Base-by-base conservation (phyloP, 2,113 vertebrate genomes). In the Hystrix cristata region DNA sequence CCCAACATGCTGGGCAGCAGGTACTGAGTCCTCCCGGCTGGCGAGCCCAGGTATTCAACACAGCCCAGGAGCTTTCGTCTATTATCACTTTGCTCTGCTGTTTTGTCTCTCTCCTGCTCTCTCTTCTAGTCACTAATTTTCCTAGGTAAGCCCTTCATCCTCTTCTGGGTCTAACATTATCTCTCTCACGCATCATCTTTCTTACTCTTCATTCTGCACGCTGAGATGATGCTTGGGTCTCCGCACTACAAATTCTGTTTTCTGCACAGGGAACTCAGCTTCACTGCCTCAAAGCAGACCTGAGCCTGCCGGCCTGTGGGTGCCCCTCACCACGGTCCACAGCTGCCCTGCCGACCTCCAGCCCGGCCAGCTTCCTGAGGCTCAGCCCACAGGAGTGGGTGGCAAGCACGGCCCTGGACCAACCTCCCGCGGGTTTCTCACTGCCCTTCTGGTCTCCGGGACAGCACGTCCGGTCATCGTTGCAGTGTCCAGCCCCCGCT, bases 291-390 rank as follows among this genome's bases (percentile, higher is more conserved):
- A 15, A 1, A 7, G 46, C 9, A 27, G 85, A 53, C 4, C 1
- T 2, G 15, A 3, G 1, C 25, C 14, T 23, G 3, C 31, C 3
- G 21, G 48, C 5, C 34, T 2, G 0, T 0, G 10, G 0, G 13
- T 13, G n/a, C 1, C 16, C 1, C 34, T 71, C 46, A 1, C 46
- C 2, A 21, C 2, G 3, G 55, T 13, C 18, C 34, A 3, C 13
- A 62, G 46, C 55, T 78, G 29, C 34, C 2, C 0, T 34, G 4
- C 29, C 27, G 12, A 2, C 1, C 51, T 27, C 82, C 1, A 18
- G 13, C 29, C 29, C 27, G 7, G 53, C 53, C 65, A 23, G 1
- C 18, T 34, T 9, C 72, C 38, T 0, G 3, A 64, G 53, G 18
- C 78, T 15, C 67, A 16, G 2, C 72, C 5, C 64, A 5, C 64